These are phyloP conservation scores for Pseudochromis fuscus DNA, from an alignment of 2,797 vertebrate species.

Conservation along the genomic window DNA sequence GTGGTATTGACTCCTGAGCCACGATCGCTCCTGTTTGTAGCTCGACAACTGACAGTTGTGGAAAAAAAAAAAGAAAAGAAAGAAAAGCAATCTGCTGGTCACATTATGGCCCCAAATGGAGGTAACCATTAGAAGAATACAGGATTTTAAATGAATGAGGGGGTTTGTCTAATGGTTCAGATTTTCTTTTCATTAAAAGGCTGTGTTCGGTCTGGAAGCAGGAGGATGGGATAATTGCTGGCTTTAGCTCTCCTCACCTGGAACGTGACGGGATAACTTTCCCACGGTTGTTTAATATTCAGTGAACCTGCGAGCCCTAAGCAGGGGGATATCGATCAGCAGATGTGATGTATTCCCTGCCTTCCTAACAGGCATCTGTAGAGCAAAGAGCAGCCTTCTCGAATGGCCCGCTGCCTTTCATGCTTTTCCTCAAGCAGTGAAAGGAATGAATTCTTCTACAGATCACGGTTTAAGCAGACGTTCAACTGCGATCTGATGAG, in stretches of 20 bases:
- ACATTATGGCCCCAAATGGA: neutral
- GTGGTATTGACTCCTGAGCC: neutral
- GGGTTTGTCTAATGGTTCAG: slow-evolving; percentile 25
- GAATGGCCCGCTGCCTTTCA: neutral
- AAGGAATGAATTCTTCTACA: slow-evolving; percentile 39
- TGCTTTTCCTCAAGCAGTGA: slow-evolving; percentile 23
- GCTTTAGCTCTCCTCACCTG: slow-evolving; percentile 68
- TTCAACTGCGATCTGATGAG: slow-evolving; percentile 40
- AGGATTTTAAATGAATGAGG: slow-evolving; percentile 15
- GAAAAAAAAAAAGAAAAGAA: neutral
- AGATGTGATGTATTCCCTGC: slow-evolving; percentile 66
- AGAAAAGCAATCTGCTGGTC: neutral
- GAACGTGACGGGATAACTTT: slow-evolving; percentile 75
- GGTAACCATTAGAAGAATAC: slow-evolving; percentile 1
- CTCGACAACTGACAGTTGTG: neutral
- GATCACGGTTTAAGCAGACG: slow-evolving; percentile 36
- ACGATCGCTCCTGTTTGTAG: neutral
- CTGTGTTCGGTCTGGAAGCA: slow-evolving; percentile 15
- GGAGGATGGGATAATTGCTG: slow-evolving; percentile 65
- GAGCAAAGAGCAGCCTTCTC: slow-evolving; percentile 23
- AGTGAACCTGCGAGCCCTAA: slow-evolving; percentile 52
- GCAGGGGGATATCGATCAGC: slow-evolving; percentile 77
- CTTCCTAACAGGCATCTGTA: slow-evolving; percentile 60
- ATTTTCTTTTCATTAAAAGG: slow-evolving; percentile 42
- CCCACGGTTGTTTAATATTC: slow-evolving; percentile 82